Evolutionary conservation across 1,140 invertebrate genomes (phyloP).

Genomic region (Trichoplusia ni): DNA sequence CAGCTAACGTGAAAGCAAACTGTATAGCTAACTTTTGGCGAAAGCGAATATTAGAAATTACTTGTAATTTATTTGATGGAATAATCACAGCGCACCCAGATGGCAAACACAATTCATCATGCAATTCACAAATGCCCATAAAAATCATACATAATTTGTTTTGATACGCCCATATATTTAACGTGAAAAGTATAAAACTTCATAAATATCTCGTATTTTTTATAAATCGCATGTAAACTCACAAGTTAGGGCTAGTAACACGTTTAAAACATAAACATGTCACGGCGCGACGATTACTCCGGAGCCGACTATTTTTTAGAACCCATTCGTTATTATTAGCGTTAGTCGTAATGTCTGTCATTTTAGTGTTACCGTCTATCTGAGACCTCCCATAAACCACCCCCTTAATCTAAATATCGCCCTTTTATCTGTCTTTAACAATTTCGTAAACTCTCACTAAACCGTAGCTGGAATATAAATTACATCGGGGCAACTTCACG

Average conservation of each 20-base stretch:
- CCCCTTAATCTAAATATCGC: conserved; percentile 72
- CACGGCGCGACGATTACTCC: not conserved
- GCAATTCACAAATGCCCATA: too few relatives aligned
- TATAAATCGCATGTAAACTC: not conserved
- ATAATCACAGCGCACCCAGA: conserved; percentile 4
- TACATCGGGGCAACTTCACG: conserved; percentile 47
- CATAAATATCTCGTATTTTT: not conserved
- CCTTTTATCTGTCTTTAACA: conserved; percentile 79
- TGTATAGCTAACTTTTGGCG: too few relatives aligned
- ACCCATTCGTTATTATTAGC: conserved; percentile 62
- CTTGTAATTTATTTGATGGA: conserved; percentile 18
- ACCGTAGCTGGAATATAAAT: conserved; percentile 76
- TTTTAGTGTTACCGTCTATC: conserved; percentile 44
- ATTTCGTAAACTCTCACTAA: conserved; percentile 77
- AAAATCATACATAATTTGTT: too few relatives aligned
- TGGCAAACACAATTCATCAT: not conserved
- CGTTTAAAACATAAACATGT: conserved; percentile 19
- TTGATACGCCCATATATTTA: too few relatives aligned
- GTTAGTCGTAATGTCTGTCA: conserved; percentile 58
- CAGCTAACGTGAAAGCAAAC: too few relatives aligned
- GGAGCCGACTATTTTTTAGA: conserved; percentile 20
- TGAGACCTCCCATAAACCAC: conserved; percentile 66
- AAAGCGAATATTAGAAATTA: conserved; percentile 15
- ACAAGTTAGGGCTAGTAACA: conserved; percentile 3
- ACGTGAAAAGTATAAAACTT: too few relatives aligned